Evolutionary conservation across 2,113 vertebrate genomes (phyloP).

Genomic region (Empidonax traillii): DNA sequence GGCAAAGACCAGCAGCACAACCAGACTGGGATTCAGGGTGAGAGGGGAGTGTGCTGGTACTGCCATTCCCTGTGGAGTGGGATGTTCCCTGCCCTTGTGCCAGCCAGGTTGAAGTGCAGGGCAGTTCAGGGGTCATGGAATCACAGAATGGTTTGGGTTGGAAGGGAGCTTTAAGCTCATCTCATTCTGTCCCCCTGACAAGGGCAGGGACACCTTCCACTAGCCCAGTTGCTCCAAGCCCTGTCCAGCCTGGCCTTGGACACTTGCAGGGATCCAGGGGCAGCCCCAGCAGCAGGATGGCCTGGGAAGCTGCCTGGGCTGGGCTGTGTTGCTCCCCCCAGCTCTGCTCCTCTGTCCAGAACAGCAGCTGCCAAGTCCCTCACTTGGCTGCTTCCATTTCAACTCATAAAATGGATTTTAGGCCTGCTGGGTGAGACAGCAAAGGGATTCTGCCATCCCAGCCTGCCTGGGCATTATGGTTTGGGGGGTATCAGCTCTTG

Average conservation of each 20-base stretch:
- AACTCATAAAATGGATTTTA: background rate
- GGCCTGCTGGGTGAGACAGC: background rate
- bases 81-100: background rate
- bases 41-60: background rate
- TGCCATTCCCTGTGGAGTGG: background rate
- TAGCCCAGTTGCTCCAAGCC: background rate
- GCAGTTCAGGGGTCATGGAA: too few species aligned
- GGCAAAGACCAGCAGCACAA: too few species aligned
- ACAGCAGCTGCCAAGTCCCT: background rate
- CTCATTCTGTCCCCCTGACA: background rate
- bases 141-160: background rate
- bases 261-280: background rate
- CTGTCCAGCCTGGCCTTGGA: background rate
- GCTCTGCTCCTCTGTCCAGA: background rate
- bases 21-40: too few species aligned
- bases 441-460: background rate
- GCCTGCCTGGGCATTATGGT: background rate
- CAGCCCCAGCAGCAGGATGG: background rate
- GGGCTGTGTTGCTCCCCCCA: background rate
- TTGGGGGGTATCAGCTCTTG: background rate
- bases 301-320: background rate
- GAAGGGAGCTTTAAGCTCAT: background rate
- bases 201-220: background rate
- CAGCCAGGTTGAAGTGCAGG: background rate
- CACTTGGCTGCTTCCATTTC: background rate